Percentiles rank a stretch among this genome's conserved stretches.
These are phyloP conservation scores for Hydrophis major DNA, from an alignment of 2,797 vertebrate species.

Conservation along the genomic window DNA sequence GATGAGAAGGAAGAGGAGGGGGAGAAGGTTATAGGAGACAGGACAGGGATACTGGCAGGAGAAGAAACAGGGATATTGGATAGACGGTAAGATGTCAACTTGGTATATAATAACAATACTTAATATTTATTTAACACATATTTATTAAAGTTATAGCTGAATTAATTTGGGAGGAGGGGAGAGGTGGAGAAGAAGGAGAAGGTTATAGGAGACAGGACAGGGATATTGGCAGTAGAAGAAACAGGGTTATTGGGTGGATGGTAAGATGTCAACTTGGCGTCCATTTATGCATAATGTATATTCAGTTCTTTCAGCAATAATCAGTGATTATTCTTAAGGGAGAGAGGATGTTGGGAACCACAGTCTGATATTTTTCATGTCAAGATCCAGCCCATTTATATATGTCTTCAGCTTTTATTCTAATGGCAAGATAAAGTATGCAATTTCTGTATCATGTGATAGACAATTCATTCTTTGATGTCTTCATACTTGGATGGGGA, in stretches of 20 bases:
- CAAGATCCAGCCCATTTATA: not conserved
- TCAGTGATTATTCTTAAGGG: not conserved
- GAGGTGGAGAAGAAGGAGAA: too few relatives aligned
- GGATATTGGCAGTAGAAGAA: not conserved
- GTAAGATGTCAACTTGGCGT: not conserved
- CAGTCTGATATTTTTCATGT: not conserved
- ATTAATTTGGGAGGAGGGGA: too few relatives aligned
- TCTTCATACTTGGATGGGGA: not conserved
- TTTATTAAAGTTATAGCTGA: too few relatives aligned
- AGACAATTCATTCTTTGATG: slow-evolving; percentile 3
- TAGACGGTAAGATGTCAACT: not conserved
- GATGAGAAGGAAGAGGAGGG: not conserved
- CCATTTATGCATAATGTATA: not conserved
- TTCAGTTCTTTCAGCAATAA: not conserved
- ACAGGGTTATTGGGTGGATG: too few relatives aligned
- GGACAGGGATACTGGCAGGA: not conserved
- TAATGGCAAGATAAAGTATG: not conserved
- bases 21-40: not conserved
- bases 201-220: not conserved
- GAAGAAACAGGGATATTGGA: not conserved
- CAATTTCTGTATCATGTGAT: not conserved
- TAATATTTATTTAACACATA: too few relatives aligned
- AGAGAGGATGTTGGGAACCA: not conserved
- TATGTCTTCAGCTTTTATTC: not conserved
- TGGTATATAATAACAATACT: not conserved